Percentiles rank a stretch among this genome's conserved stretches.
Evolutionary conservation across 2,888 invertebrate species (phyloP).

Genomic region (Cordylochernes scorpioides): DNA sequence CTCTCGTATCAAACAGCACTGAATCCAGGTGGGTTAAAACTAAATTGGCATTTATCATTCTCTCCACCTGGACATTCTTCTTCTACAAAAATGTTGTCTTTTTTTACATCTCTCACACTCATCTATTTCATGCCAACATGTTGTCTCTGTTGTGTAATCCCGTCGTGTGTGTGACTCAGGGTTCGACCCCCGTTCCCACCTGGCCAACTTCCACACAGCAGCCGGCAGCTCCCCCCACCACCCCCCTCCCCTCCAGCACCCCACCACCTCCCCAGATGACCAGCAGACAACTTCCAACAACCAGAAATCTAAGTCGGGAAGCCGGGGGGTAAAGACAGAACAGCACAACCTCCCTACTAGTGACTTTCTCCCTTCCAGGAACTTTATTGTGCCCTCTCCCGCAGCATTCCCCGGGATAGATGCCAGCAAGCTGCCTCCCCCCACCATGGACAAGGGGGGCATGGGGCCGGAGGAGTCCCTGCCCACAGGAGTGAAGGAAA

Average conservation of each 20-base stretch:
- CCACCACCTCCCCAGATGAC: constrained; percentile 5
- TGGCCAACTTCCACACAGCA: constrained; percentile 11
- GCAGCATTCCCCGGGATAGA: constrained; percentile 11
- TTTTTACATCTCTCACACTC: too few relatives aligned
- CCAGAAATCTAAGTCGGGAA: constrained; percentile 4
- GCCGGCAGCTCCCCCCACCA: constrained; percentile 6
- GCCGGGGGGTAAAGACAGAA: constrained; percentile 6
- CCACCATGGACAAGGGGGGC: constrained; percentile 8
- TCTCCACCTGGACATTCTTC: too few relatives aligned
- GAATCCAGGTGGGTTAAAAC: too few relatives aligned
- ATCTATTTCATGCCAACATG: too few relatives aligned
- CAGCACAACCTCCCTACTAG: constrained; percentile 6
- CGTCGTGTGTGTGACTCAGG: constrained; percentile 5
- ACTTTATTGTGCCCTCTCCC: constrained; percentile 9
- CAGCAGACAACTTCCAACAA: too few relatives aligned
- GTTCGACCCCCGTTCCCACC: constrained; percentile 12
- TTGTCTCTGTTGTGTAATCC: too few relatives aligned
- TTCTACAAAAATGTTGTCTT: too few relatives aligned
- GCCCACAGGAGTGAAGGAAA: constrained; percentile 6
- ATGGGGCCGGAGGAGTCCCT: too few relatives aligned
- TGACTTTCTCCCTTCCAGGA: constrained; percentile 7
- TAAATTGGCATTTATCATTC: too few relatives aligned
- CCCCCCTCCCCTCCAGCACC: constrained; percentile 8
- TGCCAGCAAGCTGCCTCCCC: constrained; percentile 8
- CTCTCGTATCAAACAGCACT: too few relatives aligned